Percentiles rank a stretch among this genome's conserved stretches.
These are phyloP conservation scores for Amphipyra tragopoginis DNA, from an alignment of 2,888 invertebrate species.

Conservation along the genomic window DNA sequence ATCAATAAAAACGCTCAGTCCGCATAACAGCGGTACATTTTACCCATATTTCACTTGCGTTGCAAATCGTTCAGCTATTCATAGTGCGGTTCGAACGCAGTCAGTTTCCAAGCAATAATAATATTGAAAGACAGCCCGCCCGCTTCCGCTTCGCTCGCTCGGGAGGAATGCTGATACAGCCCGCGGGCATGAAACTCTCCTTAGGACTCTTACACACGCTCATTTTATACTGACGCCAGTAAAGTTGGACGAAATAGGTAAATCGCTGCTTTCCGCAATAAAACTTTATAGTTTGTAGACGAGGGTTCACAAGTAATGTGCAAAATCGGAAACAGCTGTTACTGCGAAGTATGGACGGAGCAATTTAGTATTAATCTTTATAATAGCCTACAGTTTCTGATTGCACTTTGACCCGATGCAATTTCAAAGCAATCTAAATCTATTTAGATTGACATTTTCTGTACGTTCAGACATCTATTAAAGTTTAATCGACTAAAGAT, in stretches of 20 bases:
- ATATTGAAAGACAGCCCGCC: conserved; percentile 74
- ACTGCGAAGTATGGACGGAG: conserved; percentile 9
- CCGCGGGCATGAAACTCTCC: conserved; percentile 54
- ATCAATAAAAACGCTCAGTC: conserved; percentile 65
- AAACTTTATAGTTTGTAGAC: conserved; percentile 26
- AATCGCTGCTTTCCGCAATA: conserved; percentile 40
- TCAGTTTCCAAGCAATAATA: conserved; percentile 72
- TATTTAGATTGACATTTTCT: conserved; percentile 40
- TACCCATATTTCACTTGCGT: conserved; percentile 66
- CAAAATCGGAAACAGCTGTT: conserved; percentile 21
- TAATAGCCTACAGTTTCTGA: conserved; percentile 19
- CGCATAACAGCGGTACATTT: conserved; percentile 60
- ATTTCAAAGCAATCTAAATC: conserved; percentile 34
- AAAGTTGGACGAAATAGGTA: conserved; percentile 36
- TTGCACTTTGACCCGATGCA: conserved; percentile 33
- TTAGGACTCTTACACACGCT: conserved; percentile 53
- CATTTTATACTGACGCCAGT: conserved; percentile 30
- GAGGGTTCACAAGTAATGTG: conserved; percentile 23
- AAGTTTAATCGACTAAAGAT: conserved; percentile 30
- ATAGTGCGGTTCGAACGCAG: conserved; percentile 58
- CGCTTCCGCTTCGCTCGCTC: conserved; percentile 74
- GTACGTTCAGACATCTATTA: conserved; percentile 24
- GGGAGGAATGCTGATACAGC: conserved; percentile 74
- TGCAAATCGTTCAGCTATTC: conserved; percentile 69
- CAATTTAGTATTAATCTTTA: conserved; percentile 28